Evolutionary conservation across 1,140 invertebrate genomes (phyloP), one percentile per base, ranked within the genome.

Genomic region (Macrostomum lignano): DNA sequence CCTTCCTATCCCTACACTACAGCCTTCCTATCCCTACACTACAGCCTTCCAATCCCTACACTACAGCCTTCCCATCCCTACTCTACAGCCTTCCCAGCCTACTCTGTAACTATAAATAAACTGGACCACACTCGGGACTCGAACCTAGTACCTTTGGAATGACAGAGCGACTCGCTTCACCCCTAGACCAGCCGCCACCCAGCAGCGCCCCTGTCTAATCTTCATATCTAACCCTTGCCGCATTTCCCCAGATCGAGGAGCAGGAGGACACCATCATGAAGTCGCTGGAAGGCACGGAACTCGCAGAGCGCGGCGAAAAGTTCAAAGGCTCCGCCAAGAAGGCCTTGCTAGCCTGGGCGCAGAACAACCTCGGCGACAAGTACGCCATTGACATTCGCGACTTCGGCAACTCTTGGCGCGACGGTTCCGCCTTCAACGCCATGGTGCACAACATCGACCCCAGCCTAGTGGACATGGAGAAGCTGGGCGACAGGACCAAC

Each of bases 321-420:
- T 46, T 42, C 37, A 48, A 73, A 55, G 69, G 75, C 50, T 74
- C 77, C 29, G 79, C 77, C 36, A 69, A 74, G 48, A 82, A 81
- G 62, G 79, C 77, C 23, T 59, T 93, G 21, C 55, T 93, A 29
- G 72, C 78, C 44, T 93, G 84, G 84, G 81, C 86, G 22, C 73
- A 77, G 34, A 79, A 78, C 49, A 73, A 76, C 17, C 60, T 91
- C 43, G 51, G 7, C 49, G 84, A 75, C 52, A 70, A 77, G 46
- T 69, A 69, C 46, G 75, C 74, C 38, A 70, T 91, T 31, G 64
- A 74, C 57, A 72, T 94, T 3, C 72, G 67, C 54, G 81, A 96
- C 60, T 94, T 96, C 59, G 84, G 84, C 19, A 68, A 72, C 40
- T 81, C 77, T 51, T 98, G 88, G 88, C 66, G 82, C 44, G 84